Conservation (phyloP, 2,113 vertebrate genomes). For the Crocuta crocuta region DNA sequence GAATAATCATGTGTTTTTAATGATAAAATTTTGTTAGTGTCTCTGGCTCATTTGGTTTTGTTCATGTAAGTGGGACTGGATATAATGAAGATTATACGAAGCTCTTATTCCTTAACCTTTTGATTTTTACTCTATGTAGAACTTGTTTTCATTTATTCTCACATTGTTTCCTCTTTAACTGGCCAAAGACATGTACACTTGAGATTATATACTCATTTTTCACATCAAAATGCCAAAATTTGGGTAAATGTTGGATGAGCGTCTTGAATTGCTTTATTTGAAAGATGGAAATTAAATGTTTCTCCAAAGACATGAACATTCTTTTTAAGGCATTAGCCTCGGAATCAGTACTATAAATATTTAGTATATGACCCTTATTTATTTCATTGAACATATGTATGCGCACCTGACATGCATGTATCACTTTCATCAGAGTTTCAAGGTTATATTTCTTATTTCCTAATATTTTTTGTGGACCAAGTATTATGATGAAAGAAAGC, state of each 20-base stretch:
- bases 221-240: conserved; percentile 29
- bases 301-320: conserved; percentile 59
- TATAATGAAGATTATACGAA: conserved; percentile 27
- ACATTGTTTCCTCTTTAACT: conserved; percentile 41
- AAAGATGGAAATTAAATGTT: not conserved
- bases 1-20: conserved; percentile 73
- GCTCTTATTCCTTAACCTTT: conserved; percentile 54
- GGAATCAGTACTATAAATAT: not conserved
- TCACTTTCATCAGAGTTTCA: conserved; percentile 1
- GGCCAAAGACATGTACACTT: conserved; percentile 18
- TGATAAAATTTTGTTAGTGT: conserved; percentile 56
- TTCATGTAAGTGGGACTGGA: conserved; percentile 21
- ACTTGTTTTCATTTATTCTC: conserved; percentile 43
- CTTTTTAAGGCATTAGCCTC: conserved; percentile 45
- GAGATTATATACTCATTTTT: conserved; percentile 47
- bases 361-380: not conserved
- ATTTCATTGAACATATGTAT: not conserved
- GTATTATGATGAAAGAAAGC: conserved; percentile 51
- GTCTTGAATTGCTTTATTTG: conserved; percentile 26
- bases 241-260: not conserved
- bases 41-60: conserved; percentile 64
- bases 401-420: not conserved
- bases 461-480: conserved; percentile 47
- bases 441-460: conserved; percentile 40
- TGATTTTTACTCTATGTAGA: conserved; percentile 54